These are phyloP conservation scores for Telmatherina bonti DNA, from an alignment of 2,797 vertebrate species.

Conservation along the genomic window DNA sequence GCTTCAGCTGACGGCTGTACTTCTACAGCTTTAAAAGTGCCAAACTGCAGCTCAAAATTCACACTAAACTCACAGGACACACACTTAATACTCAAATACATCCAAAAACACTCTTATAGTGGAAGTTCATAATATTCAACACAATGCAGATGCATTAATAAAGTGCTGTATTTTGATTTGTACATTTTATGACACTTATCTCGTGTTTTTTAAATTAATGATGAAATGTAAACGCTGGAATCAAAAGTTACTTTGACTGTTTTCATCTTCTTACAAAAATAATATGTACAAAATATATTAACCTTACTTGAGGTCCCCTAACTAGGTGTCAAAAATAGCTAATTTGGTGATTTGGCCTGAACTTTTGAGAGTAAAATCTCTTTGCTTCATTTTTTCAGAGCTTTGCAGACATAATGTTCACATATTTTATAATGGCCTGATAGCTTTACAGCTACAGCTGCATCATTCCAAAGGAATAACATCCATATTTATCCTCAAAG, in stretches of 20 bases:
- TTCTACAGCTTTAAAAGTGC: neutral
- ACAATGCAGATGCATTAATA: neutral
- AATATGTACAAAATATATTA: neutral
- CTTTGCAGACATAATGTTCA: too few relatives aligned
- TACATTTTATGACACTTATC: neutral
- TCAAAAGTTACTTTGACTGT: too few relatives aligned
- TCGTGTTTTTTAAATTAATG: neutral
- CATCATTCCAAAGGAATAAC: neutral
- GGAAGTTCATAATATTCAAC: neutral
- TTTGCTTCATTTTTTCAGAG: neutral
- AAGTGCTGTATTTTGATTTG: conserved; percentile 11
- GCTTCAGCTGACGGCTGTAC: conserved; percentile 20
- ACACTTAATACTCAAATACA: neutral
- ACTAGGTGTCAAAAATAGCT: neutral
- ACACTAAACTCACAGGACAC: neutral
- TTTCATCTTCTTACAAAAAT: neutral
- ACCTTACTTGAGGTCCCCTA: too few relatives aligned
- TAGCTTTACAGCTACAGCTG: neutral
- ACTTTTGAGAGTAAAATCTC: too few relatives aligned
- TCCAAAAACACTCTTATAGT: neutral
- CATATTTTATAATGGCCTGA: neutral
- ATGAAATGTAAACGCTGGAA: neutral
- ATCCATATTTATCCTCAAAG: too few relatives aligned
- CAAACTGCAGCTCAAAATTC: conserved; percentile 10
- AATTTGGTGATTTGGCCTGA: neutral